phyloP scores from a whole-genome alignment of 2,888 invertebrate species.

The Drosophila anomalipes region DNA sequence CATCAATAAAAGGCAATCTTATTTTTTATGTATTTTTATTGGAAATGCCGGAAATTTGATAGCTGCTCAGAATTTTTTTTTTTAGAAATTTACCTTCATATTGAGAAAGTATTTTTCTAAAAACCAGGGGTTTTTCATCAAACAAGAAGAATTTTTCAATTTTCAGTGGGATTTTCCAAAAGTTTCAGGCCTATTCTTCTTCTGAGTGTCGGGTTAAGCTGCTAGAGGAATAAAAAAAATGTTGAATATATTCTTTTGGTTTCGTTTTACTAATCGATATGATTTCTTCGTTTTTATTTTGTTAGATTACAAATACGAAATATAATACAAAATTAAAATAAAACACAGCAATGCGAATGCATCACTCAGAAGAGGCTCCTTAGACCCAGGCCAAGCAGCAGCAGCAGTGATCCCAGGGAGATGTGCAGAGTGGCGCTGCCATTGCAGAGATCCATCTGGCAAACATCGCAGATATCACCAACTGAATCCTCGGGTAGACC shows the following conservation, averaged over 20 bases:
- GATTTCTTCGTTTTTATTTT: slow-evolving; percentile 13
- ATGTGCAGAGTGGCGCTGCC: slow-evolving; percentile 55
- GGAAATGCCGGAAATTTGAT: rapidly evolving
- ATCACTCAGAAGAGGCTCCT: slow-evolving; percentile 40
- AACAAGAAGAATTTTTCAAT: neutral
- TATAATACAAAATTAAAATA: slow-evolving; percentile 42
- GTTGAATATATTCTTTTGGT: neutral
- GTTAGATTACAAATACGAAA: slow-evolving; percentile 38
- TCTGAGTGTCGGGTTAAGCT: neutral
- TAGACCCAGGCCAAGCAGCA: slow-evolving; percentile 53
- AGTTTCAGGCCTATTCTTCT: neutral
- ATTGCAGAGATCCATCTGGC: slow-evolving; percentile 71
- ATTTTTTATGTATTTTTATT: neutral
- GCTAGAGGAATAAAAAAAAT: neutral
- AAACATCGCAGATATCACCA: slow-evolving; percentile 60
- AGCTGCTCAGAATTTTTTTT: neutral
- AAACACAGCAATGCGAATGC: neutral
- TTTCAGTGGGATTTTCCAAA: neutral
- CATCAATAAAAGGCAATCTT: neutral
- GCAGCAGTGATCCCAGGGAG: slow-evolving; percentile 59
- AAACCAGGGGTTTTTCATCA: neutral
- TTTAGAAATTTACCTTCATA: neutral
- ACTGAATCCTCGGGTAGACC: neutral
- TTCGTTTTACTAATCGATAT: slow-evolving; percentile 4
- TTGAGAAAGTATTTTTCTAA: neutral